Percentiles rank a stretch among this genome's conserved stretches.
These are phyloP conservation scores for Cricetomys ansorgei DNA, from an alignment of 2,113 vertebrate species.

Conservation along the genomic window DNA sequence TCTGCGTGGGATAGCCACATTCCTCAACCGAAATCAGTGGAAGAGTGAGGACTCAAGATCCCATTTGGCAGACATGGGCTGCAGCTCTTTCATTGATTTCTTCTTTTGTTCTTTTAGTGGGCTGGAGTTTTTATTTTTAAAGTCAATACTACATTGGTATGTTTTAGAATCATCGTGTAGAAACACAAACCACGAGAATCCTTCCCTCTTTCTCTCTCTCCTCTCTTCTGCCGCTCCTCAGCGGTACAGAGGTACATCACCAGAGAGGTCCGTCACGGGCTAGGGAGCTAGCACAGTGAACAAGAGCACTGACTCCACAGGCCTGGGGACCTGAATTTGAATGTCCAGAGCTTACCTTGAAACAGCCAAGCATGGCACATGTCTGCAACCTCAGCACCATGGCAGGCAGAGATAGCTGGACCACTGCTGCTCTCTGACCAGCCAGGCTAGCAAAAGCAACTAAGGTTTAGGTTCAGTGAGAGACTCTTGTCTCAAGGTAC, in stretches of 20 bases:
- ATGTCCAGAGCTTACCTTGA: not conserved
- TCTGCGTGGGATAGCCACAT: not conserved
- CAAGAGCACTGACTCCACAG: not conserved
- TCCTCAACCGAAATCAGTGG: slow-evolving; percentile 42
- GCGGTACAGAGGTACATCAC: too few relatives aligned
- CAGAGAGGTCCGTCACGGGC: not conserved
- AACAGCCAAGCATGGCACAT: not conserved
- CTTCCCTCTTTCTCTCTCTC: not conserved
- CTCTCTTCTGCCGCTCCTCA: not conserved
- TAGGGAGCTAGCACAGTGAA: too few relatives aligned
- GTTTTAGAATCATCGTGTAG: not conserved
- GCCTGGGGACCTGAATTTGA: not conserved
- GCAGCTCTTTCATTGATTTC: not conserved
- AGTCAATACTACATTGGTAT: not conserved
- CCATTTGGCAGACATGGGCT: not conserved
- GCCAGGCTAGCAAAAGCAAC: not conserved
- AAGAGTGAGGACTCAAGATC: not conserved
- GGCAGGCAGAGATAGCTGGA: not conserved
- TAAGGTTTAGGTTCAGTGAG: not conserved
- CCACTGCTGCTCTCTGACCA: not conserved
- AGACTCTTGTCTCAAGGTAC: not conserved
- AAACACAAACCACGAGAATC: not conserved
- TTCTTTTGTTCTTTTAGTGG: not conserved
- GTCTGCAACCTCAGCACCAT: not conserved
- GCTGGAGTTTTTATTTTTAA: not conserved